Percentiles rank a stretch among this genome's conserved stretches.
These are phyloP conservation scores for Hemibagrus guttatus DNA, from an alignment of 2,797 vertebrate species.

Conservation along the genomic window DNA sequence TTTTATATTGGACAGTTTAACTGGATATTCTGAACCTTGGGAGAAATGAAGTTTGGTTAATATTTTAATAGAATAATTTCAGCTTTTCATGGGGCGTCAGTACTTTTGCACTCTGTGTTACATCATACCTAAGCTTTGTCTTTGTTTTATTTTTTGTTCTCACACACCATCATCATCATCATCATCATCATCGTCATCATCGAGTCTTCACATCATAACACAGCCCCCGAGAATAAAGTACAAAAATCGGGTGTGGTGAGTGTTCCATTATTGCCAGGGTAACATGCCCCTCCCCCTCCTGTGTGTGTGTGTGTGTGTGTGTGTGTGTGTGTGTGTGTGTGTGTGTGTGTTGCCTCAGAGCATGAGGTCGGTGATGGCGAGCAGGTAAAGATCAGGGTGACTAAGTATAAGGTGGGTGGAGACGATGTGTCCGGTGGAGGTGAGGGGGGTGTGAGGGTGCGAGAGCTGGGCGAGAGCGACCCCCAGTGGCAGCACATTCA, in stretches of 20 bases:
- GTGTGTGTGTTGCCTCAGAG: constrained; percentile 69
- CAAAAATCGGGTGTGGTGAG: background rate
- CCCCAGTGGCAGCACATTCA: constrained; percentile 92
- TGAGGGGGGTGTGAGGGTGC: constrained; percentile 84
- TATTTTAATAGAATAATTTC: background rate
- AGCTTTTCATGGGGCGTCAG: background rate
- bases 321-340: constrained; percentile 27
- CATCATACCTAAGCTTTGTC: background rate
- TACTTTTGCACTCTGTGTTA: background rate
- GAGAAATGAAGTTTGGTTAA: background rate
- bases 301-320: constrained; percentile 65
- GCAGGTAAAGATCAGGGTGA: constrained; percentile 91
- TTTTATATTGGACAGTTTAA: background rate
- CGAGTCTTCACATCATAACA: background rate
- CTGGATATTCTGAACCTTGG: background rate
- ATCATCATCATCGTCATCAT: constrained; percentile 12
- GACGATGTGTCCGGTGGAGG: constrained; percentile 51
- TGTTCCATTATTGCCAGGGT: constrained; percentile 35
- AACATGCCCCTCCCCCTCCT: constrained; percentile 57
- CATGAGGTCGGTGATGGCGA: constrained; percentile 78
- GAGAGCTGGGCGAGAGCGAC: constrained; percentile 87
- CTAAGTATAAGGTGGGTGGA: constrained; percentile 85
- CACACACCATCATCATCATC: background rate
- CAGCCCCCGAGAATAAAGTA: background rate
- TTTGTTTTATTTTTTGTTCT: background rate